phyloP scores from a whole-genome alignment of 2,888 invertebrate species.

The Andrena camellia region DNA sequence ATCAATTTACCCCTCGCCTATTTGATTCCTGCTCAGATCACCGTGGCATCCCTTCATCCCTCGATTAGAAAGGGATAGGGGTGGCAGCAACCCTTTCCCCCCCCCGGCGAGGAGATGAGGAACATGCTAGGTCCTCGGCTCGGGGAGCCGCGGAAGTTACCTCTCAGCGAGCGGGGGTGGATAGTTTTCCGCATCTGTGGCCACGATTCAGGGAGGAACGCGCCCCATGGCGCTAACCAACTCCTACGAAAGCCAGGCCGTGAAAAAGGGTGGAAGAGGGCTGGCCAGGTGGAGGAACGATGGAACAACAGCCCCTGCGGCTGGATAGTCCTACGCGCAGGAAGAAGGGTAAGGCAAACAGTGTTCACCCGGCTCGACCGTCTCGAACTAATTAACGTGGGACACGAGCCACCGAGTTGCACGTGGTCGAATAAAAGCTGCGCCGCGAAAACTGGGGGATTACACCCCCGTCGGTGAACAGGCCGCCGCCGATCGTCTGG shows the following conservation, averaged over 20 bases:
- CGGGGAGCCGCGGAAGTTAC: conserved; percentile 32
- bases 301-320: conserved; percentile 77
- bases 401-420: conserved; percentile 55
- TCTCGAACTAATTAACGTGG: conserved; percentile 82
- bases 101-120: conserved; percentile 14
- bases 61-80: conserved; percentile 44
- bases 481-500: conserved; percentile 38
- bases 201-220: conserved; percentile 64
- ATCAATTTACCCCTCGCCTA: conserved; percentile 38
- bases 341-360: conserved; percentile 80
- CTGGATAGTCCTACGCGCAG: conserved; percentile 60
- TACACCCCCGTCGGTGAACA: conserved; percentile 26
- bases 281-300: conserved; percentile 35
- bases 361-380: conserved; percentile 76
- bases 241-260: not conserved
- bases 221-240: conserved; percentile 63
- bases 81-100: conserved; percentile 29
- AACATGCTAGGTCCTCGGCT: conserved; percentile 22
- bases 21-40: conserved; percentile 52
- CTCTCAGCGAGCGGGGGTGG: conserved; percentile 33
- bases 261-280: conserved; percentile 12
- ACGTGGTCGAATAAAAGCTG: conserved; percentile 57
- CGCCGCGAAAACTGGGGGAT: conserved; percentile 57
- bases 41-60: conserved; percentile 56
- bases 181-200: conserved; percentile 80